Base-by-base conservation (phyloP, 2,113 vertebrate species). In the Ailuropoda melanoleuca region DNA sequence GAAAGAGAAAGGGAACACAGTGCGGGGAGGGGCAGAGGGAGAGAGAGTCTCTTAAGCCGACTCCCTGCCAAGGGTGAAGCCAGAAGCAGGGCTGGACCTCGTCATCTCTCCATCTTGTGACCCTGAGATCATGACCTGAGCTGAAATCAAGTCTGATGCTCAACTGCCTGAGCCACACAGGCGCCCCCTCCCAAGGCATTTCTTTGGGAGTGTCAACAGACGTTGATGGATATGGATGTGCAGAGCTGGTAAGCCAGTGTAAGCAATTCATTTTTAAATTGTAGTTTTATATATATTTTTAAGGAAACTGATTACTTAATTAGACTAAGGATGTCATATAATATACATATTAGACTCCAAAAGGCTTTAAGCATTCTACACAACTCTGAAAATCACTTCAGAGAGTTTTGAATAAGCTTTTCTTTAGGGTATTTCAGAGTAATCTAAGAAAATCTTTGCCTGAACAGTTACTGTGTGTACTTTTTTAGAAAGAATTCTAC, bases 241-340 rank as follows among this genome's bases (percentile, higher is more conserved):
- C 87, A 87, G 55, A 89, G 13, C 13, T 83, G 17, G 34, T 21
- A 92, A 93, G 15, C 14, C 92, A 93, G 75, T 93, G 8, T 62
- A 78, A 48, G 23, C 10, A 83, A 92, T 31, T 75, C 11, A 72
- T 81, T 91, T 97, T 96, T 50, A 90, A 95, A 84, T 62, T 37
- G 66, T 39, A 86, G 37, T 37, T 85, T 88, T 23, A 39, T 72
- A 55, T 26, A 75, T 88, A 34, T 50, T 66, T 92, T 83, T 31
- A 12, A 85, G 56, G 58, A 75, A 90, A 85, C 37, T 82, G 77
- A 12, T 93, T 88, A 60, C 43, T 90, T 90, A 55, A 88, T 90
- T 64, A 96, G 31, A 11, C 43, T 86, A 81, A 85, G 29, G 43
- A 85, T 62, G 37, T 48, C 46, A 55, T n/a, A 64, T 39, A 17